Evolutionary conservation across 1,140 invertebrate genomes (phyloP).

Genomic region (Cheumatopsyche charites): DNA sequence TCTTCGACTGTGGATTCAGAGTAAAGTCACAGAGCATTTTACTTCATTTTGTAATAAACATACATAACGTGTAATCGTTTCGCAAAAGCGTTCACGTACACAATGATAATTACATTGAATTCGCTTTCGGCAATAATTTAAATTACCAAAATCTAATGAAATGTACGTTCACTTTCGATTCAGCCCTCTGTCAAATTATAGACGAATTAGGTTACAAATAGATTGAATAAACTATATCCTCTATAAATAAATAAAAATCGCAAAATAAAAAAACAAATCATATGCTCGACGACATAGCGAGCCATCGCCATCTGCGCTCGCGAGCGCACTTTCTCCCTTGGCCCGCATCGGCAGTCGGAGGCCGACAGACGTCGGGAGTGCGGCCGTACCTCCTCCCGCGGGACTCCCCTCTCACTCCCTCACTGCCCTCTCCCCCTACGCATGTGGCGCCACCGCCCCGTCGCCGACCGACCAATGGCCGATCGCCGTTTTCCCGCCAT

Average conservation of each 20-base stretch:
- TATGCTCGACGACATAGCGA: background rate
- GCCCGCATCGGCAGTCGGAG: background rate
- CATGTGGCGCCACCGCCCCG: too few relatives aligned
- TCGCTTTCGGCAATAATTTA: too few relatives aligned
- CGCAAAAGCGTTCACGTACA: too few relatives aligned
- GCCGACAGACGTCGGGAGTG: background rate
- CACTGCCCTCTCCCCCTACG: background rate
- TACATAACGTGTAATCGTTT: background rate
- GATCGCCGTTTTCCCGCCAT: background rate
- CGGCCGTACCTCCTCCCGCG: background rate
- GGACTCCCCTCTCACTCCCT: background rate
- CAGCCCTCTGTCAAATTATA: too few relatives aligned
- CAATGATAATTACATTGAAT: too few relatives aligned
- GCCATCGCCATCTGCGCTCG: background rate
- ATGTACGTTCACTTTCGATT: too few relatives aligned
- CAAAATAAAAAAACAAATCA: too few relatives aligned
- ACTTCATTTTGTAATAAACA: background rate
- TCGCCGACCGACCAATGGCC: background rate
- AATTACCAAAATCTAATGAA: too few relatives aligned
- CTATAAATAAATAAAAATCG: too few relatives aligned
- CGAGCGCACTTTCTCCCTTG: conserved; percentile 3
- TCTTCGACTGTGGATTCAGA: background rate
- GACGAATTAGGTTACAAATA: too few relatives aligned
- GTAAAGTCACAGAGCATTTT: background rate
- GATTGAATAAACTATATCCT: too few relatives aligned